phyloP scores from a whole-genome alignment of 2,113 vertebrate species.

The Ochotona curzoniae region DNA sequence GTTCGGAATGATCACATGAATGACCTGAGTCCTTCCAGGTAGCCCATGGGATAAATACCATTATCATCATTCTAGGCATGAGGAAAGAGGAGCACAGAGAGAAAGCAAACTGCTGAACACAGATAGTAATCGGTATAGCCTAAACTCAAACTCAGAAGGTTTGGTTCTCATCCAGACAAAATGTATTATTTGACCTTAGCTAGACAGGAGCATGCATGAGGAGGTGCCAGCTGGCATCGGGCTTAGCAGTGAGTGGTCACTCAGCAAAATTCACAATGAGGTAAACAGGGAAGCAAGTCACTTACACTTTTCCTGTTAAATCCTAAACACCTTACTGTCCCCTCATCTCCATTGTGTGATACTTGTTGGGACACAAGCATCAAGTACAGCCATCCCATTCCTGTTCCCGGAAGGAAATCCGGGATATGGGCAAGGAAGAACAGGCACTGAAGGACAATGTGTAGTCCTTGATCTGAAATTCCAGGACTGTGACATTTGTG shows the following conservation, averaged over 20 bases:
- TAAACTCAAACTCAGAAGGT: not conserved
- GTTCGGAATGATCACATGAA: not conserved
- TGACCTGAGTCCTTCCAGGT: constrained; percentile 27
- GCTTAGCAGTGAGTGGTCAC: constrained; percentile 6
- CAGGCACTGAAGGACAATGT: not conserved
- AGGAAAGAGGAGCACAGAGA: constrained; percentile 50
- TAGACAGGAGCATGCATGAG: not conserved
- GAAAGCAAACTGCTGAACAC: not conserved
- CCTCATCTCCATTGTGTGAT: not conserved
- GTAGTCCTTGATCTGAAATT: not conserved
- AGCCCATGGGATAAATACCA: not conserved
- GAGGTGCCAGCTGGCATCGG: not conserved
- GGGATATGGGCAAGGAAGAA: not conserved
- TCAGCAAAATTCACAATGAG: constrained; percentile 14
- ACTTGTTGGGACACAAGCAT: not conserved
- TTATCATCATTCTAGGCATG: constrained; percentile 23
- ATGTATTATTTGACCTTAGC: constrained; percentile 39
- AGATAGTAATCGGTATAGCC: not conserved
- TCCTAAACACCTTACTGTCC: not conserved
- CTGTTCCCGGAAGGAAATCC: not conserved
- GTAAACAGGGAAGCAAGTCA: constrained; percentile 18
- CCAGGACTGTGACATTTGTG: not conserved
- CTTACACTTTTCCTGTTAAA: constrained; percentile 44
- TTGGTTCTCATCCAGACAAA: not conserved
- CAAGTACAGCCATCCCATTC: not conserved